A percentile compares a stretch with the other conserved stretches of the same genome.
Evolutionary conservation across 2,113 vertebrate species (phyloP).

Genomic region (Pluvialis apricaria): DNA sequence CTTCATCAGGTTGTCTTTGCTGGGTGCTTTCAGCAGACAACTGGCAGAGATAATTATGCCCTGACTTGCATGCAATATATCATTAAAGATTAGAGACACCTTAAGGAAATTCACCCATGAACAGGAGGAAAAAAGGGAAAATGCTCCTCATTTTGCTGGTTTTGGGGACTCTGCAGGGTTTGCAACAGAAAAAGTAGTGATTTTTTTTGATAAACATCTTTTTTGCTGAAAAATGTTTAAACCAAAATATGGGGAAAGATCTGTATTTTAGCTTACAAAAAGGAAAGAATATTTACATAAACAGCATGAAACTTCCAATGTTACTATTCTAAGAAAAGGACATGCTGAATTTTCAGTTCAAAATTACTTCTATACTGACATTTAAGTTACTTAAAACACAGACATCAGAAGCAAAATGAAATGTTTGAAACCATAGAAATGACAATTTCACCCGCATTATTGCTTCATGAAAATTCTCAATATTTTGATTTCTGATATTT

Average conservation of each 20-base stretch:
- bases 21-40: neutral
- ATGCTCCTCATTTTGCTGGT: neutral
- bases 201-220: neutral
- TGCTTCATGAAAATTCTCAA: neutral
- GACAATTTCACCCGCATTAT: neutral
- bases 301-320: neutral
- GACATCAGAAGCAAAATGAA: neutral
- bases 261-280: neutral
- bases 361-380: neutral
- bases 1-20: neutral
- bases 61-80: neutral
- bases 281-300: neutral
- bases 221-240: neutral
- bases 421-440: neutral
- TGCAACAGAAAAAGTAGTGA: neutral
- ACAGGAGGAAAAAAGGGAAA: neutral
- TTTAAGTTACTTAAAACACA: neutral
- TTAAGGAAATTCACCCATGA: neutral
- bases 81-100: neutral
- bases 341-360: neutral
- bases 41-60: neutral
- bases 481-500: neutral
- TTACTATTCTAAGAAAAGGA: neutral
- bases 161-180: neutral
- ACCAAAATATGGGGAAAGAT: neutral